Base-by-base conservation (phyloP, 2,113 vertebrate species). In the Dasypus novemcinctus region DNA sequence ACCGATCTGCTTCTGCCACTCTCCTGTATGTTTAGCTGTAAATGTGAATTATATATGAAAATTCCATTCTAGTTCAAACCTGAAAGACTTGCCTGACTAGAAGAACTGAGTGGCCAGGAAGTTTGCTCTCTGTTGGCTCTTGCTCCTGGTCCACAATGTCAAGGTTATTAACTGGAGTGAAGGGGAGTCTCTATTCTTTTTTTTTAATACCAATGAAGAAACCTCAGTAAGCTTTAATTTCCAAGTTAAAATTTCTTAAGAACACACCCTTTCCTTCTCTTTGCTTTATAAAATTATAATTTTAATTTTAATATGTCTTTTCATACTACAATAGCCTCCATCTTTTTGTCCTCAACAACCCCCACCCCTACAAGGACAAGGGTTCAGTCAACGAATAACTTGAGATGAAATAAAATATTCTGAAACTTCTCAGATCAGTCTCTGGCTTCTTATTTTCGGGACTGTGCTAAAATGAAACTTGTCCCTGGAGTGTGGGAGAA, bases 371-470 rank as follows among this genome's bases (percentile, higher is more conserved):
- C 41, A 90, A 92, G 83, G 72, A 46, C 76, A 93, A 6, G 2
- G 49, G 49, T 74, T n/a, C 80, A 81, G 86, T 91, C 83, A 95
- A n/a, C 88, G 93, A 54, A 90, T 92, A 92, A 93, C 46, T n/a
- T 69, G 66, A 87, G 54, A 80, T 76, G 63, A 96, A 92, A 87
- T 52, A 87, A 93, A 92, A 90, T 95, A 95, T 87, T 91, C 61
- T 71, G 43, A 90, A 41, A 17, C 2, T 49, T 76, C 33, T 76
- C 46, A 52, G 43, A 52, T 76, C 3, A 7, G 25, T 76, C 27
- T 90, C 33, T 84, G 20, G 23, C 68, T 87, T 90, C 76, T 93
- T 95, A 96, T 95, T 97, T 96, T 93, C 95, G 96, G 90, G 78
- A 87, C 18, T 7, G 27, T 27, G n/a, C 95, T 97, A 86, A 46